Evolutionary conservation across 2,797 vertebrate species (phyloP).

Genomic region (Telmatherina bonti): DNA sequence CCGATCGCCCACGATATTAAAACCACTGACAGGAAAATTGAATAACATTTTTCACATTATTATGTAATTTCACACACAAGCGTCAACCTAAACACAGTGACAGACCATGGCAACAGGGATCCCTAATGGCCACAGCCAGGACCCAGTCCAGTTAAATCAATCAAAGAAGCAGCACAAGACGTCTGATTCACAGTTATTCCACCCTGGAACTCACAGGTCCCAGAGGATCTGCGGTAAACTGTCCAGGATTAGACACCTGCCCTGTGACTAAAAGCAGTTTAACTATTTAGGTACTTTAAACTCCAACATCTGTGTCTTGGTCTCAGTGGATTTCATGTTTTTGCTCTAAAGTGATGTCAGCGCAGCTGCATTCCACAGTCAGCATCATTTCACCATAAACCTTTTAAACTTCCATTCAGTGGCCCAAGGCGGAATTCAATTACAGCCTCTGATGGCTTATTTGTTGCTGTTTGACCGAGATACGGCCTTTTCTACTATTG

Average conservation of each 20-base stretch:
- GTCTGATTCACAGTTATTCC: not conserved
- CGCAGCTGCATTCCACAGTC: constrained; percentile 1
- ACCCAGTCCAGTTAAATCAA: not conserved
- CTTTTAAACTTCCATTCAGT: not conserved
- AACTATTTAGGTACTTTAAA: constrained; percentile 17
- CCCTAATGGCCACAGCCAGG: not conserved
- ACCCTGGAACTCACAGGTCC: not conserved
- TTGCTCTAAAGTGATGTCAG: not conserved
- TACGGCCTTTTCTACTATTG: not conserved
- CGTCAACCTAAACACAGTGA: not conserved
- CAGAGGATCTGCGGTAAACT: not conserved
- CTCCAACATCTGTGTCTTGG: not conserved
- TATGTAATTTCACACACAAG: not conserved
- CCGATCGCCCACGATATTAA: not conserved
- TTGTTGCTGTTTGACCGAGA: not conserved
- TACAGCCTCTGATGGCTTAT: not conserved
- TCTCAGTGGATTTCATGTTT: constrained; percentile 11
- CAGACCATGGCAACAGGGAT: not conserved
- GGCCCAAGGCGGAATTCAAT: not conserved
- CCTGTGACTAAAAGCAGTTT: constrained; percentile 10
- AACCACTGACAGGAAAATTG: not conserved
- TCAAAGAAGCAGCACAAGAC: not conserved
- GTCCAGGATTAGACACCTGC: not conserved
- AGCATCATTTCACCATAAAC: not conserved
- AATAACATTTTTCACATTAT: not conserved